Base-by-base conservation (phyloP, 2,888 invertebrate species). In the Theretra japonica region DNA sequence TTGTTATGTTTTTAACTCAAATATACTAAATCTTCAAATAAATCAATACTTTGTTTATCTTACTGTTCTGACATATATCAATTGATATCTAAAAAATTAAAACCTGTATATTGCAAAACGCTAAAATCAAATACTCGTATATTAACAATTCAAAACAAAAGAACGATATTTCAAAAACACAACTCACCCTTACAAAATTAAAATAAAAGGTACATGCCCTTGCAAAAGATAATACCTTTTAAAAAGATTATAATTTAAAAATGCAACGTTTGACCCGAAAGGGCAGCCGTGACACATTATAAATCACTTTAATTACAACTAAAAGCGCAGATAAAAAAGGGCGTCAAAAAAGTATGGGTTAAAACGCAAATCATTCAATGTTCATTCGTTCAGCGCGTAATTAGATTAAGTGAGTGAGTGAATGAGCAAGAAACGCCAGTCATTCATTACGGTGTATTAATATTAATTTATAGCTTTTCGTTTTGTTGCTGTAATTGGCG, bases 361-460 rank as follows among this genome's bases (percentile, higher is more conserved):
- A 83, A 80, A 83, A 82, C 81, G 88, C 87, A 86, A 84, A 80
- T 89, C 89, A 90, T 80, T 84, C 80, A 21, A 74, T 72, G 77
- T 82, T 85, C 87, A 88, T 90, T 87, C 83, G 77, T 86, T 86
- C 81, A 76, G 77, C 75, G 77, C 81, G 80, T 87, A 86, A 88
- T 87, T 86, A 83, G 82, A 88, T 88, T 83, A 82, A 83, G 58
- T 71, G 79, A 85, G 82, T 83, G 87, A 88, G 83, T 81, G 84
- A 83, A 82, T 75, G 82, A 82, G 76, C 75, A 74, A 71, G 78
- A 81, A 75, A 70, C 76, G 80, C 77, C 48, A 86, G 85, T 87
- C 87, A 70, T 57, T 70, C 70, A 70, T 69, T 71, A 53, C 48
- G 58, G 57, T 68, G 30, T 71, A 71, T 71, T 68, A 71, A 71